Conservation (phyloP, 2,113 vertebrate genomes). For the Nibea albiflora region DNA sequence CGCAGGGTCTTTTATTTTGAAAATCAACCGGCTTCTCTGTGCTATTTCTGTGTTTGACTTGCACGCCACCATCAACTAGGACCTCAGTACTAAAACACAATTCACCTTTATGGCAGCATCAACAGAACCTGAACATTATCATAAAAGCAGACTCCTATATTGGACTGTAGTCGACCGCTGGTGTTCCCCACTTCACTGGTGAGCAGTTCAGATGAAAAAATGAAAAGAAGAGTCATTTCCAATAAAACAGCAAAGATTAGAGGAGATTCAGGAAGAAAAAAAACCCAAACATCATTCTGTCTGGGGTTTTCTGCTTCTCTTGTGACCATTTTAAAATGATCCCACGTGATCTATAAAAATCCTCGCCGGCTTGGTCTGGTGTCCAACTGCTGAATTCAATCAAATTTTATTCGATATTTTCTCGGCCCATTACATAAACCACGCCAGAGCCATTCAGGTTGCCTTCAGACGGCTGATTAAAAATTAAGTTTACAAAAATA, state of each 20-base stretch:
- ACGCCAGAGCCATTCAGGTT: too few relatives aligned
- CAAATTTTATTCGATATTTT: background rate
- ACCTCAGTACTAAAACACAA: background rate
- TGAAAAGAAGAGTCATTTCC: too few relatives aligned
- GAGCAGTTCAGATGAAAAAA: background rate
- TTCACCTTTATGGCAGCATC: background rate
- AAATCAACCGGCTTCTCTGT: too few relatives aligned
- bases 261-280: too few relatives aligned
- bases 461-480: background rate
- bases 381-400: background rate
- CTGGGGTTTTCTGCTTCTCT: background rate
- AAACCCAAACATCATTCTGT: too few relatives aligned
- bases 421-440: background rate
- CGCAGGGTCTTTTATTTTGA: too few relatives aligned
- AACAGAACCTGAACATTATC: background rate
- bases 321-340: background rate
- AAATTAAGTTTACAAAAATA: background rate
- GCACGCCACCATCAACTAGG: background rate
- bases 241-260: too few relatives aligned
- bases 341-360: background rate
- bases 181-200: background rate
- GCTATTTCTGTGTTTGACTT: background rate
- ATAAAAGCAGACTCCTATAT: background rate
- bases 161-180: background rate
- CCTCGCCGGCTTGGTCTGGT: background rate